Evolutionary conservation across 2,113 vertebrate species (phyloP), one percentile per base, ranked within the genome.

Genomic region (Sarotherodon lohbergeri): DNA sequence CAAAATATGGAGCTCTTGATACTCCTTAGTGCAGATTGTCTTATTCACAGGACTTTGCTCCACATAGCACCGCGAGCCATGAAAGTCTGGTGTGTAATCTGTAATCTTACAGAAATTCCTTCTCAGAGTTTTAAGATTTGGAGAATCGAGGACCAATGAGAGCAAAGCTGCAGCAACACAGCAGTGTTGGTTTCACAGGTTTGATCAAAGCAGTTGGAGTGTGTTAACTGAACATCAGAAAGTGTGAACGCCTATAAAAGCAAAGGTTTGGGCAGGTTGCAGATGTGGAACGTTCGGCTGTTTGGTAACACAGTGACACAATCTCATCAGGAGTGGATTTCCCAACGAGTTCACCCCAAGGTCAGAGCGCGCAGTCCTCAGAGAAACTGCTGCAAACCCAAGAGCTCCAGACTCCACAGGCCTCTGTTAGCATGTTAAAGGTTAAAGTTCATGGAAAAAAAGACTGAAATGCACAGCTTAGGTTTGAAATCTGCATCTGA

Each of bases 21-120:
- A 3, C 14, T 76, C 5, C 32, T 63, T 36, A 11, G 14, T 0
- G 5, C 5, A 0, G 4, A 48, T 5, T 3, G 14, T 76, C 68
- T 7, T 17, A 48, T 48, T 76, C 4, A 29, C 4, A 71, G 66
- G n/a, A 9, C 66, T 41, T 68, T 41, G 63, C n/a, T 68, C 36
- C 36, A 9, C 36, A 43, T 14, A 0, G 2, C 63, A 71, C 66
- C 16, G 36, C 4, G 12, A 68, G 34, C 17, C 32, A 13, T 0
- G 7, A 71, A 73, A 0, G 39, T 46, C 0, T 9, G 5, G 4
- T 2, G 36, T 19, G 9, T 16, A 17, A 14, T 2, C 39, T 71
- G 7, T 71, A 27, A 5, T 73, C 41, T 73, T 17, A 0, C 0
- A 41, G 36, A 43, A 71, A 71, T 71, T 4, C 68, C 22, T 27